Conservation (phyloP, 1,140 invertebrate species). For the Hetaerina americana region DNA sequence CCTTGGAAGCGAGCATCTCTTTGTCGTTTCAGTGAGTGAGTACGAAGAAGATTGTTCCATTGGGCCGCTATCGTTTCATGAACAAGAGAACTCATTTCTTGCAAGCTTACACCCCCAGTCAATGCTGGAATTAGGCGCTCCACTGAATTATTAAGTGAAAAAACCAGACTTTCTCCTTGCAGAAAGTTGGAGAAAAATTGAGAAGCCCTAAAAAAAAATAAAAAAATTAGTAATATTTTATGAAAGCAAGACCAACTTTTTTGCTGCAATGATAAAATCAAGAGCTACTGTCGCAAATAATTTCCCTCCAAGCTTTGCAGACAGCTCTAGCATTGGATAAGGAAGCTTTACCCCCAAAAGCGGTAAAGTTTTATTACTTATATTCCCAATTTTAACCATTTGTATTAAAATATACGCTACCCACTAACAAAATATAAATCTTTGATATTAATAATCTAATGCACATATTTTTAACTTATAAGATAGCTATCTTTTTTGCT, state of each 20-base stretch:
- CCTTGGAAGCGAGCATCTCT: conserved; percentile 24
- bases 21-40: conserved; percentile 20
- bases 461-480: too few relatives aligned
- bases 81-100: conserved; percentile 15
- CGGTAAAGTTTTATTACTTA: too few relatives aligned
- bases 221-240: background rate
- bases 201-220: conserved; percentile 18
- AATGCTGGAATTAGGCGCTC: background rate
- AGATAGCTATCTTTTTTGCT: too few relatives aligned
- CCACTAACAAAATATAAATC: too few relatives aligned
- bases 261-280: too few relatives aligned
- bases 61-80: conserved; percentile 21
- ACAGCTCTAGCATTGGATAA: too few relatives aligned
- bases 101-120: background rate
- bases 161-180: conserved; percentile 10
- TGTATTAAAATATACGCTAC: too few relatives aligned
- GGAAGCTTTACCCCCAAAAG: too few relatives aligned
- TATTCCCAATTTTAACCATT: too few relatives aligned
- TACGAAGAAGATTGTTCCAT: conserved; percentile 22
- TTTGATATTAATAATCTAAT: too few relatives aligned
- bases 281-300: too few relatives aligned
- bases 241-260: background rate
- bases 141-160: conserved; percentile 15
- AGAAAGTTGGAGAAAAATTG: conserved; percentile 19
- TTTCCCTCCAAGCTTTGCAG: too few relatives aligned